Evolutionary conservation across 2,888 invertebrate genomes (phyloP).

Genomic region (Metalampra italica): DNA sequence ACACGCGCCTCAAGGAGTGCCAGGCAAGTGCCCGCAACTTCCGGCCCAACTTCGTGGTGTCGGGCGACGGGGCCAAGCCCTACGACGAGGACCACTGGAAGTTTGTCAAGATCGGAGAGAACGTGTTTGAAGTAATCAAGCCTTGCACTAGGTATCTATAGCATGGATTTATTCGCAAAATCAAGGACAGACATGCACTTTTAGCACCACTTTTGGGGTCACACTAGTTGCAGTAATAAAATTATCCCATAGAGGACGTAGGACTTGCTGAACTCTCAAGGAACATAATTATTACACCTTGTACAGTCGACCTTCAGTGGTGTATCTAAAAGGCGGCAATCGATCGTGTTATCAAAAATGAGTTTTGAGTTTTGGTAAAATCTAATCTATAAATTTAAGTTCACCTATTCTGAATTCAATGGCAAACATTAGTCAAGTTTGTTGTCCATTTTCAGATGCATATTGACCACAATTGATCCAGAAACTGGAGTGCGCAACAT

Average conservation of each 20-base stretch:
- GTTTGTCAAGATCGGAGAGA: slow-evolving; percentile 83
- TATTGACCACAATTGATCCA: slow-evolving; percentile 84
- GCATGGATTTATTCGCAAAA: neutral
- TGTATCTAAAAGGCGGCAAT: too few relatives aligned
- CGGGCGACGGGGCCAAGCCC: slow-evolving; percentile 62
- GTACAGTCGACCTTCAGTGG: too few relatives aligned
- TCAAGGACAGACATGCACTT: neutral
- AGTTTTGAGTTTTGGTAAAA: too few relatives aligned
- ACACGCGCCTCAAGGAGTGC: slow-evolving; percentile 70
- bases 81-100: slow-evolving; percentile 85
- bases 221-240: neutral
- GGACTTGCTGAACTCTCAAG: too few relatives aligned
- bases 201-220: neutral
- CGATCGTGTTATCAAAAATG: too few relatives aligned
- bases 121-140: slow-evolving; percentile 80
- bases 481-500: slow-evolving; percentile 80
- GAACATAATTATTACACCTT: too few relatives aligned
- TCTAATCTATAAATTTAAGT: too few relatives aligned
- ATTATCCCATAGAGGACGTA: too few relatives aligned
- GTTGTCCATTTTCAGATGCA: slow-evolving; percentile 78
- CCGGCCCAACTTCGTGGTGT: slow-evolving; percentile 84
- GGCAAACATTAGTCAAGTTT: too few relatives aligned
- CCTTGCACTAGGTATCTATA: slow-evolving; percentile 79
- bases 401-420: too few relatives aligned
- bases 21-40: slow-evolving; percentile 78